Evolutionary conservation across 2,797 vertebrate genomes (phyloP), one percentile per base, ranked within the genome.

Genomic region (Betta splendens): DNA sequence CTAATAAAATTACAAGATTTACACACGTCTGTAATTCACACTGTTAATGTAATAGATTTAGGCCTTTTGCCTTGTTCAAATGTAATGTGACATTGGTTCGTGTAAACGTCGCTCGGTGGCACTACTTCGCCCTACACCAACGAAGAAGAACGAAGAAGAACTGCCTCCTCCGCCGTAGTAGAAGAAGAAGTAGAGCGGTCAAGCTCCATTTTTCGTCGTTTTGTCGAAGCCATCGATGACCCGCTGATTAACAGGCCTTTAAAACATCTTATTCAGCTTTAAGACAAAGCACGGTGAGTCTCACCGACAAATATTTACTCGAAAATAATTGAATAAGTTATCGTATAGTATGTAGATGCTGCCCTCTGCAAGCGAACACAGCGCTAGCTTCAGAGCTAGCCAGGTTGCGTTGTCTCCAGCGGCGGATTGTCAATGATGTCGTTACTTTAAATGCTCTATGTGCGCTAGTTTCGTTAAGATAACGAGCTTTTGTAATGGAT

Each of bases 161-260:
- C 35, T 2, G 16, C n/a, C 7, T 21, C 16, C 23, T 29, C 42
- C 55, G 13, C 45, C 26, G 61, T 17, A 37, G 56, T 26, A 66
- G 65, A 42, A 48, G 57, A 22, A 43, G 33, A 38, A 45, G 28
- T 49, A 47, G 25, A 31, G 36, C 7, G 1, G 7, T 11, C 12
- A 36, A n/a, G 32, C 78, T 77, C 64, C 74, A 79, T 83, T 81
- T 81, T 63, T 75, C 26, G 32, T 31, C 44, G 33, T 6, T 48
- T 29, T 9, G 25, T 38, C 20, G 8, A 12, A 51, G 9, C 33
- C 15, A 12, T 56, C 51, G 46, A 65, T 46, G 23, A 36, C 20
- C 38, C 36, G 22, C 35, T 38, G 16, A 1, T 2, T 5, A 16
- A 40, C 2, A 37, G 25, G 1, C 5, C 5, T 31, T 33, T 3